Conservation (phyloP, 2,888 invertebrate genomes). For the Melieria picta region DNA sequence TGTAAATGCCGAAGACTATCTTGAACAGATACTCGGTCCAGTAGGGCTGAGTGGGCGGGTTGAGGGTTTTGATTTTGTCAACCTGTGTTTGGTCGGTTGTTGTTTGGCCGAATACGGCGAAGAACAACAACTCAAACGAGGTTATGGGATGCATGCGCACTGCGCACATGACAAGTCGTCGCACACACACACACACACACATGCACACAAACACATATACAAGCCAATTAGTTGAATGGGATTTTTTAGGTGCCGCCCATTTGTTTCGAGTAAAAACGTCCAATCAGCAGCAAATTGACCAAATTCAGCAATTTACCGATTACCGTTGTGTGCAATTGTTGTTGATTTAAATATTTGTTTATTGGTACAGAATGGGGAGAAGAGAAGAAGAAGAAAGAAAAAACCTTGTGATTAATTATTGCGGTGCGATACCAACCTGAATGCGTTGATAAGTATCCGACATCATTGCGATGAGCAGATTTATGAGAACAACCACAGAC, state of each 20-base stretch:
- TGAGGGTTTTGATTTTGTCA: constrained; percentile 69
- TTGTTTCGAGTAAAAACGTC: background rate
- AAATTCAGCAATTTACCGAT: background rate
- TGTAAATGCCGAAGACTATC: constrained; percentile 91
- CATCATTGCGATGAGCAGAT: constrained; percentile 99
- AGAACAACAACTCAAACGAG: constrained; percentile 98
- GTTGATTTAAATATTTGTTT: background rate
- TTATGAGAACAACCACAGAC: constrained; percentile 97
- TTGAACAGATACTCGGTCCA: constrained; percentile 91
- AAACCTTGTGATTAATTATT: constrained; percentile 53
- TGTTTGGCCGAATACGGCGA: constrained; percentile 97
- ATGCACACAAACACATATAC: constrained; percentile 46
- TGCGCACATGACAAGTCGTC: constrained; percentile 66
- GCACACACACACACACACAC: constrained; percentile 46
- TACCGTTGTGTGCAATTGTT: background rate
- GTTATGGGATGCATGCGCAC: constrained; percentile 90
- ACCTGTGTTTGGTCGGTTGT: constrained; percentile 82
- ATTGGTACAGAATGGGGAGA: constrained; percentile 22
- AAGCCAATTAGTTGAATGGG: constrained; percentile 29
- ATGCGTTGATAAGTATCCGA: constrained; percentile 99
- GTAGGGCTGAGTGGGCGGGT: constrained; percentile 72
- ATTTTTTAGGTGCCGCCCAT: constrained; percentile 5
- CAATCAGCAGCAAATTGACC: background rate
- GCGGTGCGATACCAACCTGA: constrained; percentile 79
- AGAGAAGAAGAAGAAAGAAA: constrained; percentile 48